Percentiles rank a stretch among this genome's conserved stretches.
These are phyloP conservation scores for Nudaria mundana DNA, from an alignment of 2,888 invertebrate genomes.

Conservation along the genomic window DNA sequence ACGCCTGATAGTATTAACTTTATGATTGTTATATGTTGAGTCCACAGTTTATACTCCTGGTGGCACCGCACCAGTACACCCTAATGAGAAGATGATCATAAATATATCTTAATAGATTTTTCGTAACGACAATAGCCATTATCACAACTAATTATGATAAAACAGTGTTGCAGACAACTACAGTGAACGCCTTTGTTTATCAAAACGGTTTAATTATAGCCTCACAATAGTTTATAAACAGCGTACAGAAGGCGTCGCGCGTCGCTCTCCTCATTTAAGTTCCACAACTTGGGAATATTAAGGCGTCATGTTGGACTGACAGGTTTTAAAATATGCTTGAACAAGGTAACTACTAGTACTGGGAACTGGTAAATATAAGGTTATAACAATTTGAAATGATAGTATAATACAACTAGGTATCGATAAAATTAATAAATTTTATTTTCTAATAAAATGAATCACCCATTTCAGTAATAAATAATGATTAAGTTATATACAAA, in stretches of 20 bases:
- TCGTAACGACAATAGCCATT: conserved; percentile 6
- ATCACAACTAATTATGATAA: conserved; percentile 17
- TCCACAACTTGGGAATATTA: conserved; percentile 57
- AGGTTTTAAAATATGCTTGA: conserved; percentile 73
- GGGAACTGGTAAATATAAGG: conserved; percentile 32
- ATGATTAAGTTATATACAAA: conserved; percentile 19
- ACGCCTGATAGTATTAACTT: too few species aligned
- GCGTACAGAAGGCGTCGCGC: conserved; percentile 50
- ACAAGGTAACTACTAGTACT: conserved; percentile 46
- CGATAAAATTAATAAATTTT: conserved; percentile 5
- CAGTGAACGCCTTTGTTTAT: conserved; percentile 28
- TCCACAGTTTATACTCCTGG: too few species aligned
- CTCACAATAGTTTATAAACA: conserved; percentile 51
- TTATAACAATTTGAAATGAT: too few species aligned
- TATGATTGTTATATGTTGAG: too few species aligned
- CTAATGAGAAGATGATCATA: too few species aligned
- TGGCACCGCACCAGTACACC: too few species aligned
- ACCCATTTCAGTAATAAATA: conserved; percentile 5
- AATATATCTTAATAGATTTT: neutral
- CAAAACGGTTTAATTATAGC: conserved; percentile 36
- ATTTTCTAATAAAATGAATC: conserved; percentile 10
- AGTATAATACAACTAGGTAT: neutral
- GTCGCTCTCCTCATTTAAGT: conserved; percentile 68
- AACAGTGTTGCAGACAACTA: conserved; percentile 19
- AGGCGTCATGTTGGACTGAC: conserved; percentile 72